Evolutionary conservation across 2,888 invertebrate genomes (phyloP).

Genomic region (Drosophila nigricruria): DNA sequence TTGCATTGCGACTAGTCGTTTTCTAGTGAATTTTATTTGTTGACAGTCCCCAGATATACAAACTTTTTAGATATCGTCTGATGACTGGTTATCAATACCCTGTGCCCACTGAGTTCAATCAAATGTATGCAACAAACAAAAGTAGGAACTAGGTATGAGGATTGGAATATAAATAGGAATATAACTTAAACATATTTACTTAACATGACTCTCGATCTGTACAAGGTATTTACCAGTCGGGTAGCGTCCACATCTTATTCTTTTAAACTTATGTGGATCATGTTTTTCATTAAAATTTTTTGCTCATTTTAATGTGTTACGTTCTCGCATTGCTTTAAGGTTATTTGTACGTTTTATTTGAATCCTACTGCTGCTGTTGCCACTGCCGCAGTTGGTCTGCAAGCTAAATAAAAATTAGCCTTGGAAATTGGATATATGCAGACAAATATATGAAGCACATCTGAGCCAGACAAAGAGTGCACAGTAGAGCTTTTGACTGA

Average conservation of each 20-base stretch:
- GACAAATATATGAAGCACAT: slow-evolving; percentile 23
- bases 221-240: background rate
- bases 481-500: background rate
- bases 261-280: slow-evolving; percentile 22
- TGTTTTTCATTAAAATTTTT: slow-evolving; percentile 61
- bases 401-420: slow-evolving; percentile 29
- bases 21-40: background rate
- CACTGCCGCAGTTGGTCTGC: slow-evolving; percentile 18
- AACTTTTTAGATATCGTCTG: slow-evolving; percentile 13
- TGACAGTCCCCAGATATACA: background rate
- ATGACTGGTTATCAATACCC: background rate
- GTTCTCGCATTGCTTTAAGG: slow-evolving; percentile 45
- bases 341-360: slow-evolving; percentile 57
- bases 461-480: background rate
- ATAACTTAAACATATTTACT: too few species aligned
- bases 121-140: background rate
- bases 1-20: background rate
- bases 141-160: too few species aligned
- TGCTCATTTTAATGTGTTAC: slow-evolving; percentile 63
- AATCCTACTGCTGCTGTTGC: slow-evolving; percentile 22
- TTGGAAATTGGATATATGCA: slow-evolving; percentile 11
- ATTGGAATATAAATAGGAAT: too few species aligned
- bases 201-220: background rate
- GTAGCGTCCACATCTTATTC: background rate
- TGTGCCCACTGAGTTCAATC: background rate